Evolutionary conservation across 2,113 vertebrate species (phyloP).

Genomic region (Varanus komodoensis): DNA sequence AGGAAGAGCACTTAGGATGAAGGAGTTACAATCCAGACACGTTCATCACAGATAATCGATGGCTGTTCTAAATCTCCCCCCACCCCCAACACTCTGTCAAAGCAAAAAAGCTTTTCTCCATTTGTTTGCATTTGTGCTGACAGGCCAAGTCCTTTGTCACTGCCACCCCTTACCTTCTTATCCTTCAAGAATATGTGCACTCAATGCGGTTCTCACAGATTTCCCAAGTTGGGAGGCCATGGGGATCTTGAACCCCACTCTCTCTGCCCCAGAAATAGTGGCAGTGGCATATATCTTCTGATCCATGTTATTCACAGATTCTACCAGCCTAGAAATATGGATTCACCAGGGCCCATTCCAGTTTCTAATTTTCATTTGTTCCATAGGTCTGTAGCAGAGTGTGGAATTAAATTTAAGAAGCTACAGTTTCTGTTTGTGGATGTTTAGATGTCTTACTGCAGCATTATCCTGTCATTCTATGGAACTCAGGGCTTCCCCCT

Average conservation of each 20-base stretch:
- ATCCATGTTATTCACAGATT: rapidly evolving
- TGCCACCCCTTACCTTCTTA: not conserved
- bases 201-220: not conserved
- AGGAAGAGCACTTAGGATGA: slow-evolving; percentile 57
- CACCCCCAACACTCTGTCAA: not conserved
- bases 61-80: slow-evolving; percentile 33
- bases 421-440: not conserved
- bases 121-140: slow-evolving; percentile 41
- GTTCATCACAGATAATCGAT: slow-evolving; percentile 52
- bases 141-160: not conserved
- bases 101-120: slow-evolving; percentile 15
- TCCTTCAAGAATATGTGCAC: not conserved
- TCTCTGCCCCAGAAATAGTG: not conserved
- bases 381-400: not conserved
- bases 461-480: too few relatives aligned
- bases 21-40: slow-evolving; percentile 46
- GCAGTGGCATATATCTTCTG: not conserved
- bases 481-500: not conserved
- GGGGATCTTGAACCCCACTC: not conserved
- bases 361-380: not conserved
- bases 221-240: not conserved
- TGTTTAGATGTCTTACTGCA: not conserved
- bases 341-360: too few relatives aligned
- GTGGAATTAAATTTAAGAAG: not conserved
- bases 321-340: not conserved